These are phyloP conservation scores for Palythoa grandiflora DNA, from an alignment of 92 coral and sea anemone genomes.

Conservation along the genomic window DNA sequence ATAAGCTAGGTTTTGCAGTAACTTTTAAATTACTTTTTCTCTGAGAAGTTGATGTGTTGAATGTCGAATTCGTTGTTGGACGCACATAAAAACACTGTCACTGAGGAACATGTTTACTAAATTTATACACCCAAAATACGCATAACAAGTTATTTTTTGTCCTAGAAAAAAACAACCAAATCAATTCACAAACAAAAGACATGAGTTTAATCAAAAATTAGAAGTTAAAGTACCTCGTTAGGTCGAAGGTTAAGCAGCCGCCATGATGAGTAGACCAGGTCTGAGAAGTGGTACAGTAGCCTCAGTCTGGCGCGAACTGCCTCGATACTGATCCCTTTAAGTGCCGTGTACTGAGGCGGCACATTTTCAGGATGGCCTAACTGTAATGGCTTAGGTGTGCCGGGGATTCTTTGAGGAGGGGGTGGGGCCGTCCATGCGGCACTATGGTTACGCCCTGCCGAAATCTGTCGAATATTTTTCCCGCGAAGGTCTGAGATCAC, in stretches of 20 bases:
- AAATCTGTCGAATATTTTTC: constrained; percentile 82
- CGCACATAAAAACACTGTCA: background rate
- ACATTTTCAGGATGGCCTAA: constrained; percentile 81
- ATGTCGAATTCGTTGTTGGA: background rate
- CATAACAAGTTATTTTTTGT: background rate
- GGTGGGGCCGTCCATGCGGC: constrained; percentile 90
- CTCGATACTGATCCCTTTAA: constrained; percentile 78
- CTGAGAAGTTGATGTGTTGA: no score
- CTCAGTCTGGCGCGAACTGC: constrained; percentile 78
- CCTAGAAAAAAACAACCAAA: background rate
- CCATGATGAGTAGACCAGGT: constrained; percentile 85
- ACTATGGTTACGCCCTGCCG: constrained; percentile 90
- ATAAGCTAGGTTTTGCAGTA: no score
- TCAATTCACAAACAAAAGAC: no score
- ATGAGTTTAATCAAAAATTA: background rate
- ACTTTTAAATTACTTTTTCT: no score
- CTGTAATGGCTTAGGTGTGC: constrained; percentile 77
- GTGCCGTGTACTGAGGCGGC: constrained; percentile 84
- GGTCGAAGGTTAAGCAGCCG: constrained; percentile 69
- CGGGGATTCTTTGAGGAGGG: constrained; percentile 72
- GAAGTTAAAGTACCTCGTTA: constrained; percentile 65
- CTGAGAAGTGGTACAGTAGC: constrained; percentile 84
- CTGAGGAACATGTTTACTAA: background rate
- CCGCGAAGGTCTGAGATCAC: constrained; percentile 75
- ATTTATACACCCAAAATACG: background rate